Evolutionary conservation across 2,797 vertebrate species (phyloP), one percentile per base, ranked within the genome.

Genomic region (Pelobates cultripes): DNA sequence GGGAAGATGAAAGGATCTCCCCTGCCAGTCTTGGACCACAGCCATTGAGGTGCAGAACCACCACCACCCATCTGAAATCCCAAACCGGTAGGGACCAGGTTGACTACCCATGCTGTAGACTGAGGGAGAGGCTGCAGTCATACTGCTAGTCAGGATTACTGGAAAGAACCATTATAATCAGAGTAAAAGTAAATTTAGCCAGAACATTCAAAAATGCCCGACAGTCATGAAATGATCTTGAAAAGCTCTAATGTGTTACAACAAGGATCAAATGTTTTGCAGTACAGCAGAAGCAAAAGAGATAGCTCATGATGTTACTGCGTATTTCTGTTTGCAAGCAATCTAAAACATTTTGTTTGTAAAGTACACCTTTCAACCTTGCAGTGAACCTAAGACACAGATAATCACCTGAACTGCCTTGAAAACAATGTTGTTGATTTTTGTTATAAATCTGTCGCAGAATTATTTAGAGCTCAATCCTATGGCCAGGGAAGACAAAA

Each of bases 381-480:
- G 61, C 42, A 60, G 15, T 28, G 55, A 80, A 69, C 43, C 9
- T 73, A 3, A 42, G 43, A 41, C 60, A 70, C 64, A 69, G 61
- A 75, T 81, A 80, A 70, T 41, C 73, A 40, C 64, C 60, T 74
- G 72, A 60, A 70, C 75, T 75, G 42, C 72, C 55, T 42, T 47
- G 79, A 74, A 75, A 81, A 70, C 72, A 75, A 81, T 81, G 43
- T 66, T 28, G 28, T 69, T 51, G 53, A 63, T 75, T 81, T 81
- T 81, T 81, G 70, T 81, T 81, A 68, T 80, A 74, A 75, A 81
- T 81, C 73, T 81, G 53, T 43, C 41, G 57, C 66, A 75, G 73
- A 75, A 81, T 81, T 70, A 81, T 81, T 70, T 70, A 76, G 70
- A 43, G 28, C 4, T 12, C 6, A 45, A 53, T 75, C 60, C 28